Base-by-base conservation (phyloP, 2,888 invertebrate species). In the Stenurella melanura region DNA sequence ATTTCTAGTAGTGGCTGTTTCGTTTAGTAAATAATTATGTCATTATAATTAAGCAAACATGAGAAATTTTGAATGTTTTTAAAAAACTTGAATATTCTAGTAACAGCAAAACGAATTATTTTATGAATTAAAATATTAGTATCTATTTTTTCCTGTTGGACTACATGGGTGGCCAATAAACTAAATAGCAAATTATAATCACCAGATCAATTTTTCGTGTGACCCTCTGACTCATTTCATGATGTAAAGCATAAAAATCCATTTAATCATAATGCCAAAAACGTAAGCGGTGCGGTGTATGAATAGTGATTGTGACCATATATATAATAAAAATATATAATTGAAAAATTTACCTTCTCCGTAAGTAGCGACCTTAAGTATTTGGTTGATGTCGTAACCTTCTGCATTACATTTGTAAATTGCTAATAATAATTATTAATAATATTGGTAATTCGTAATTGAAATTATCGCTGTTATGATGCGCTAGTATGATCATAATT, bases 391-490 rank as follows among this genome's bases (percentile, higher is more conserved):
- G 38, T 30, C 15, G 54, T 70, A 58, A 60, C 70, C 60, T 70
- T 70, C 60, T 60, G 18, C 18, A 60, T 34, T 34, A 34, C 7
- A 34, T 34, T 34, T 60, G 60, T 60, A 60, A 18, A 70, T 60
- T 38, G 42, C 42, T 21, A 34, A 42, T 70, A 42, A 42, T 18
- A 34, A 17, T 26, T 56, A 50, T 70, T 15, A 58, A 50, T 70
- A 26, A 26, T 19, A 70, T 57, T 58, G 42, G 42, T 70, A 70
- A 70, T 58, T 30, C 18, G 69, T 34, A 69, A 70, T 70, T 60
- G 56, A 56, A 68, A 60, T 60, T 68, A n/a, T 34, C 9, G 12
- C 10, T 42, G 17, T 60, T 56, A 30, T 60, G 38, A 58, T 70
- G n/a, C n/a, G n/a, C n/a, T n/a, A n/a, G n/a, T n/a, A n/a, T n/a